phyloP scores from a whole-genome alignment of 2,113 vertebrate species.

The Paraplagusia blochii region DNA sequence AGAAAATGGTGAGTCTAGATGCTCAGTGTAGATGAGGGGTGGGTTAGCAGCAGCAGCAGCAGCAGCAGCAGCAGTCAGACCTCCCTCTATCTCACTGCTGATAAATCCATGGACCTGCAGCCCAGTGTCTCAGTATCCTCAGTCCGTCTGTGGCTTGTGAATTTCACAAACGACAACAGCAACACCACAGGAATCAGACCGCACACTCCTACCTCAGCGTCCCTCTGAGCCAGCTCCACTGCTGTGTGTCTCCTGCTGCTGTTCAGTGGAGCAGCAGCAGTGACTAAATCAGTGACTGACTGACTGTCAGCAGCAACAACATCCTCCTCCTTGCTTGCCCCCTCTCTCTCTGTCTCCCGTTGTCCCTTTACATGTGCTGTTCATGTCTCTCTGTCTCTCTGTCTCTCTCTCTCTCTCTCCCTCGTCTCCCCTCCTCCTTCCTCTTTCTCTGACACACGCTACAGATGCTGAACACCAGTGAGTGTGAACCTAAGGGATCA shows the following conservation, averaged over 20 bases:
- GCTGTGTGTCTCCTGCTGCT: constrained; percentile 63
- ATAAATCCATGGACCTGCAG: constrained; percentile 66
- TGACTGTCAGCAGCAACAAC: constrained; percentile 72
- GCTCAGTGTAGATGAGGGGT: constrained; percentile 33
- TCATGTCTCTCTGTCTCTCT: constrained; percentile 48
- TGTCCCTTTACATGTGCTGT: constrained; percentile 4
- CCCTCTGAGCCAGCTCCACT: constrained; percentile 16
- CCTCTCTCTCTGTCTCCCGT: constrained; percentile 43
- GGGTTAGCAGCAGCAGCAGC: constrained; percentile 30
- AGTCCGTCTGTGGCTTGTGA: not conserved
- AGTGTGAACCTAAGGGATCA: constrained; percentile 41
- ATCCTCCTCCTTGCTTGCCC: constrained; percentile 31
- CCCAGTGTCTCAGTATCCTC: constrained; percentile 49
- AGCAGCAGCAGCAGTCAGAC: constrained; percentile 28
- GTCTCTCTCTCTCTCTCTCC: constrained; percentile 54
- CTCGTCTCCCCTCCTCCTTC: constrained; percentile 28
- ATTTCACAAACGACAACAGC: constrained; percentile 28
- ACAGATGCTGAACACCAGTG: constrained; percentile 40
- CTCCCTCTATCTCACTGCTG: constrained; percentile 51
- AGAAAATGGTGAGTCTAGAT: too few relatives aligned
- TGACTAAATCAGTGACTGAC: constrained; percentile 52
- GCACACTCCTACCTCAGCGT: constrained; percentile 31
- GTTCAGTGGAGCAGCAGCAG: constrained; percentile 56
- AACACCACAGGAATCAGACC: constrained; percentile 24
- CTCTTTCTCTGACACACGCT: constrained; percentile 26